Evolutionary conservation across 2,888 invertebrate species (phyloP), one percentile per base, ranked within the genome.

Genomic region (Lasiommata megera): DNA sequence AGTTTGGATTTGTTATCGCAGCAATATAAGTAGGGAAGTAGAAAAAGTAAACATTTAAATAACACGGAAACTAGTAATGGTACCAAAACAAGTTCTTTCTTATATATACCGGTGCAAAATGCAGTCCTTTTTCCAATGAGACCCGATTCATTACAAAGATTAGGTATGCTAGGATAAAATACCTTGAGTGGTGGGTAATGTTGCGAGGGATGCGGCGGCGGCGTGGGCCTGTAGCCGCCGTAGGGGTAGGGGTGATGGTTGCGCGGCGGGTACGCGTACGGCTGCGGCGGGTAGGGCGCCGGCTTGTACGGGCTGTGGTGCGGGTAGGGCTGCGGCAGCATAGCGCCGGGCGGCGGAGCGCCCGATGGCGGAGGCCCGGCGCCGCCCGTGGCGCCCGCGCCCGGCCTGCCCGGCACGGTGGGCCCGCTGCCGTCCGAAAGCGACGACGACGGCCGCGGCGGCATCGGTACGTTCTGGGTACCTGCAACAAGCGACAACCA

Each of bases 391-490:
- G 80, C 77, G 57, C 72, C 76, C 57, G 75, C 76, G 53, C 73
- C 76, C 59, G 76, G 75, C 51, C 82, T 80, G 1, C 46, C 46
- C 31, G 46, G 46, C 70, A 74, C 76, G 71, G 80, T 80, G 69
- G 80, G 79, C 65, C 86, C 91, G 80, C 84, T 85, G 88, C 92
- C 93, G 84, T 84, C 91, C 68, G 88, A 84, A 92, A 94, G 82
- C 91, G 94, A 92, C 86, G 97, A 97, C 77, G 97, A 96, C 86
- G 98, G 98, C 82, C 98, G 95, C 82, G 97, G 96, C 84, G 98
- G 97, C 95, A 98, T 97, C 92, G 97, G 96, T 94, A 97, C 95
- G 95, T 95, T 97, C 94, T 96, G 96, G 86, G 95, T 96, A 82
- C 95, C 96, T 96, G 86, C 38, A 88, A 91, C 31, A 59, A 52